phyloP scores from a whole-genome alignment of 1,140 invertebrate genomes.

The Asbolus verrucosus region DNA sequence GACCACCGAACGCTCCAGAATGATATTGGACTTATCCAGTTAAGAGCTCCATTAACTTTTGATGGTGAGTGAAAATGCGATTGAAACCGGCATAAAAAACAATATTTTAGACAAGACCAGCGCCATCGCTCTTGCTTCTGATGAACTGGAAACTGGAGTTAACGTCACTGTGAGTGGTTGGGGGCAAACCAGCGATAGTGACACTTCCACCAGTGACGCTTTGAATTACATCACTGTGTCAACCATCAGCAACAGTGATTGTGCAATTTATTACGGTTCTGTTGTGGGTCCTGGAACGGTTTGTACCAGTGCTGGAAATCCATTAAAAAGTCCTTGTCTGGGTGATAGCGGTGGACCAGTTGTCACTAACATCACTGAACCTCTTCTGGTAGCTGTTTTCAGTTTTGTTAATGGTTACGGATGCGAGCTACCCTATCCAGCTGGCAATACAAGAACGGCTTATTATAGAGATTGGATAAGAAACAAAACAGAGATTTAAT shows the following conservation, averaged over 20 bases:
- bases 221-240: slow-evolving; percentile 1
- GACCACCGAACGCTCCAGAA: background rate
- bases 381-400: background rate
- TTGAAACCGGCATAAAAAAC: background rate
- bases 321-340: slow-evolving; percentile 2
- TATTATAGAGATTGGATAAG: slow-evolving; percentile 21
- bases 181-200: slow-evolving; percentile 7
- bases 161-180: slow-evolving; percentile 3
- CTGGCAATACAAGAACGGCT: slow-evolving; percentile 1
- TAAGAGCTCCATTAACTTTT: background rate
- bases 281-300: background rate
- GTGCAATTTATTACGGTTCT: background rate
- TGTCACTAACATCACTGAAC: background rate
- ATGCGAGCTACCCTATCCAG: background rate
- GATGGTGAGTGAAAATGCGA: background rate
- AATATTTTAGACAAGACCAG: slow-evolving; percentile 1
- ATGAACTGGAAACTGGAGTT: background rate
- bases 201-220: background rate
- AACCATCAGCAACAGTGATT: background rate
- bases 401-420: slow-evolving; percentile 13
- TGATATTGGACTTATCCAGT: background rate
- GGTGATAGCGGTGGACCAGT: slow-evolving; percentile 6
- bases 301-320: background rate
- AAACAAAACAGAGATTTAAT: slow-evolving; percentile 6
- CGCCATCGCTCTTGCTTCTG: background rate